phyloP scores from a whole-genome alignment of 2,113 vertebrate genomes.

The Herpailurus yagouaroundi region DNA sequence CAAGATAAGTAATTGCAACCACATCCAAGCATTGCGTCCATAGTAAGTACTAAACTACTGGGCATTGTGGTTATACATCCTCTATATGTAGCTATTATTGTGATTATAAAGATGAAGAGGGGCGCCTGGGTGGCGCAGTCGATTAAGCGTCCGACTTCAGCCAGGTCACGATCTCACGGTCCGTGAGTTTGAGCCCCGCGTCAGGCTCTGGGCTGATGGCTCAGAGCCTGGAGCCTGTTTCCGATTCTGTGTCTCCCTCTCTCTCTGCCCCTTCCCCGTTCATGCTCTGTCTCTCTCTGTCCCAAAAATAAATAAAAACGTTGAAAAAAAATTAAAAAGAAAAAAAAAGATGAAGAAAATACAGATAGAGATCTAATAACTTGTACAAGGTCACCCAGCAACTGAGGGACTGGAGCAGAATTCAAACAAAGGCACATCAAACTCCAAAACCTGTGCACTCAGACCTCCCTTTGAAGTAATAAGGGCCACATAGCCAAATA shows the following conservation, averaged over 20 bases:
- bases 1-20: background rate
- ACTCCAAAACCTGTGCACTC: background rate
- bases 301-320: no score
- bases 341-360: background rate
- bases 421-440: background rate
- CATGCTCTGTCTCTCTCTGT: no score
- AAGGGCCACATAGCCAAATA: background rate
- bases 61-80: background rate
- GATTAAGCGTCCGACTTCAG: no score
- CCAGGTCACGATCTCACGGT: no score
- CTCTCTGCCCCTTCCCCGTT: no score
- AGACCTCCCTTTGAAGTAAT: background rate
- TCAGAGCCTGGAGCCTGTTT: no score
- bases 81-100: background rate
- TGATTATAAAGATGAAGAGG: background rate
- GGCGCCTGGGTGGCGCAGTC: no score
- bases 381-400: background rate
- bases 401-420: background rate
- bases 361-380: background rate
- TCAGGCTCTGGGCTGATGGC: no score
- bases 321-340: no score
- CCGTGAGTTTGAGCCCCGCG: no score
- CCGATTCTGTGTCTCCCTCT: no score
- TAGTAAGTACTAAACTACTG: background rate
- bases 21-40: background rate